phyloP scores from a whole-genome alignment of 2,797 vertebrate species.

The Cirrhinus molitorella region DNA sequence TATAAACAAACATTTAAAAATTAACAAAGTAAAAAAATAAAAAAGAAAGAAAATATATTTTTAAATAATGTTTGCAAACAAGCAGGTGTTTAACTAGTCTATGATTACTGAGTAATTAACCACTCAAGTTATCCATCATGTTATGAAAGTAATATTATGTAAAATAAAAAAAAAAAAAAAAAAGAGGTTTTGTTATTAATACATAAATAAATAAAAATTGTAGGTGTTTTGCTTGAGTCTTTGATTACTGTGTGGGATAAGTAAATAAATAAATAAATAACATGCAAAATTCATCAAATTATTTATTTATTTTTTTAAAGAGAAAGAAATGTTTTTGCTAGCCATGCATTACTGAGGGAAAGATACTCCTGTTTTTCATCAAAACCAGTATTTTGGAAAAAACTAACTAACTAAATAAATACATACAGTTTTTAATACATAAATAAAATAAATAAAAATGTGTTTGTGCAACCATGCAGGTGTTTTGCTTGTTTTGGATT shows the following conservation, averaged over 20 bases:
- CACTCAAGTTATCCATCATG: neutral
- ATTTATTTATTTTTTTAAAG: too few relatives aligned
- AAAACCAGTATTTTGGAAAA: neutral
- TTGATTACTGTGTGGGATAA: neutral
- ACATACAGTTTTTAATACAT: neutral
- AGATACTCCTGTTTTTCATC: neutral
- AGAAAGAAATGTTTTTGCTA: neutral
- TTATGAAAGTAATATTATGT: neutral
- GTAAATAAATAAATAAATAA: neutral
- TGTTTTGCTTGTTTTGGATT: neutral
- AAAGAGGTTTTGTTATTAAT: too few relatives aligned
- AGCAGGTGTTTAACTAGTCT: neutral
- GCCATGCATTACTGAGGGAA: neutral
- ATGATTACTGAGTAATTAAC: neutral
- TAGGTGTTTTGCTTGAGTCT: neutral
- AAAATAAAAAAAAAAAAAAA: too few relatives aligned
- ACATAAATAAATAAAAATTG: neutral
- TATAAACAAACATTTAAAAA: too few relatives aligned
- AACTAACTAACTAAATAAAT: neutral
- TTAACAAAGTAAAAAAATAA: too few relatives aligned
- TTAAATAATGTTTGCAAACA: too few relatives aligned
- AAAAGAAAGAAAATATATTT: too few relatives aligned
- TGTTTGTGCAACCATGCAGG: neutral
- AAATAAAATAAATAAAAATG: neutral
- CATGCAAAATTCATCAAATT: neutral